Evolutionary conservation across 1,140 invertebrate species (phyloP), one percentile per base, ranked within the genome.

Genomic region (Camponotus pennsylvanicus): DNA sequence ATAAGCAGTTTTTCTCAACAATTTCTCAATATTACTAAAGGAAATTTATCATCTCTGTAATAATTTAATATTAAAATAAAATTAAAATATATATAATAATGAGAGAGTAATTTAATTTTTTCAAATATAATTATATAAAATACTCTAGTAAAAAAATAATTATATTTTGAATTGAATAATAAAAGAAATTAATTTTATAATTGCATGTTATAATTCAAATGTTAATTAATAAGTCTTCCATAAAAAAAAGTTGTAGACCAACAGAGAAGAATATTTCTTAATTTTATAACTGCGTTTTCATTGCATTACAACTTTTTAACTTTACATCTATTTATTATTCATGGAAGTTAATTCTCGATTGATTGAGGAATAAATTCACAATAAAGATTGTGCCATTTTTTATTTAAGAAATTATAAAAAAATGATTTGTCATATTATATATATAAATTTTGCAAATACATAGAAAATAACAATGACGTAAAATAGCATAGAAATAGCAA

Each of bases 401-500:
- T n/a, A 27, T 3, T 18, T 15, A 18, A 18, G n/a, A 52, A 59
- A 75, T 34, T 55, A 37, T 75, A 9, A 37, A 21, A 6, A n/a
- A 13, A 42, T 27, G 40, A 59, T 42, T 55, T 59, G 21, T 75
- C 37, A 11, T 40, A 11, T 37, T 15, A 32, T 18, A 52, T 42
- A n/a, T 37, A 42, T 45, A 61, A 76, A 63, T 59, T 32, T 63
- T 8, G 40, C 21, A 15, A 59, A 63, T 21, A 15, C 15, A 27
- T 11, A 63, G 45, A 63, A 45, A 45, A 15, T 42, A 42, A 27
- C 4, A 21, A 18, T 15, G 21, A 42, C 15, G 8, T 42, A 15
- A 8, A 27, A 75, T 18, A 27, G 55, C 5, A 27, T 76, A 42
- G 75, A 34, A 77, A 49, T 64, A 64, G n/a, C 18, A 52, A 64